Percentiles rank a stretch among this genome's conserved stretches.
These are phyloP conservation scores for Sminthurides aquaticus DNA, from an alignment of 2,888 invertebrate genomes.

Conservation along the genomic window DNA sequence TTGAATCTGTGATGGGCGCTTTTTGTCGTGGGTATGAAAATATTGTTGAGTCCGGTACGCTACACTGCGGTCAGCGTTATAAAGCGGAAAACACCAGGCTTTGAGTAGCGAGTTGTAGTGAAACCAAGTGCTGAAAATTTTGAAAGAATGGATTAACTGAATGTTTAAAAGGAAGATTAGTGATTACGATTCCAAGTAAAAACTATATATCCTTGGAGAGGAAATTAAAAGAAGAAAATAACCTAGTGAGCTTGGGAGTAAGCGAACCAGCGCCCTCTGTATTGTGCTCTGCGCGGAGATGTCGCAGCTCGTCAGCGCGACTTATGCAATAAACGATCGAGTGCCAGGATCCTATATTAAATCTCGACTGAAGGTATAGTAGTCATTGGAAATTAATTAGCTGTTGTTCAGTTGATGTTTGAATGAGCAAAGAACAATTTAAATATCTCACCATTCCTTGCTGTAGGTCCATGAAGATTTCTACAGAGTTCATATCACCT, in stretches of 20 bases:
- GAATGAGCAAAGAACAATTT: too few relatives aligned
- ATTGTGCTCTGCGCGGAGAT: constrained; percentile 60
- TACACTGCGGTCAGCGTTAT: constrained; percentile 73
- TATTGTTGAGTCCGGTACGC: constrained; percentile 71
- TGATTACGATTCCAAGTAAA: too few relatives aligned
- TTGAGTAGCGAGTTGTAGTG: constrained; percentile 50
- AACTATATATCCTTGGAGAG: too few relatives aligned
- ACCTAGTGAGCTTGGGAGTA: neutral
- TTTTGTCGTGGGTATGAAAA: constrained; percentile 59
- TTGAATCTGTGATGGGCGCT: constrained; percentile 68
- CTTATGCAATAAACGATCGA: constrained; percentile 72
- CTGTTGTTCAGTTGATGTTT: too few relatives aligned
- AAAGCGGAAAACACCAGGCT: constrained; percentile 44
- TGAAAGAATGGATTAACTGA: too few relatives aligned
- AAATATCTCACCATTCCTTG: constrained; percentile 67
- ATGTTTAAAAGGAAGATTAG: too few relatives aligned
- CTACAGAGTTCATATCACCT: neutral
- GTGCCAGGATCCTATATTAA: constrained; percentile 58
- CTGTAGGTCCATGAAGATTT: constrained; percentile 29
- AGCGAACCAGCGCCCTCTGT: constrained; percentile 47
- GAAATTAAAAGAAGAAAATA: too few relatives aligned
- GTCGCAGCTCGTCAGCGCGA: constrained; percentile 56
- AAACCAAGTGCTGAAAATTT: constrained; percentile 50
- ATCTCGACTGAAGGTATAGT: neutral
- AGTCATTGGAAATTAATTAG: too few relatives aligned